Evolutionary conservation across 2,888 invertebrate genomes (phyloP).

Genomic region (Agrochola circellaris): DNA sequence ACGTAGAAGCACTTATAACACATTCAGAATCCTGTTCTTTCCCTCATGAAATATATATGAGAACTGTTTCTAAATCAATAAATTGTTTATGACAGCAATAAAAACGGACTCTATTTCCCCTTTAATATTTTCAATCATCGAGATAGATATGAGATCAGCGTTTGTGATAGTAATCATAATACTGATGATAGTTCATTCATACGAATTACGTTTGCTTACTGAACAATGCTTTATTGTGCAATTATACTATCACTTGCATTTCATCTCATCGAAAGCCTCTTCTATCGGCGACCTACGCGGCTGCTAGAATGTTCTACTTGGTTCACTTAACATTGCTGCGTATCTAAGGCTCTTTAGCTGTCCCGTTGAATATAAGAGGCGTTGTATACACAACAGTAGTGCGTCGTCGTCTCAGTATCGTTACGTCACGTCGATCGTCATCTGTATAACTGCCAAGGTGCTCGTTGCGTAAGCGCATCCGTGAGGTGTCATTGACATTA

Average conservation of each 20-base stretch:
- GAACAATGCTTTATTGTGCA: constrained; percentile 88
- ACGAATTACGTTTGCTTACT: constrained; percentile 77
- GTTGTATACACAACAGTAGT: constrained; percentile 61
- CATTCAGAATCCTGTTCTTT: constrained; percentile 23
- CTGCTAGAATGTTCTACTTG: constrained; percentile 59
- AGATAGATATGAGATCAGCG: constrained; percentile 66
- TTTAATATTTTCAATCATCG: constrained; percentile 77
- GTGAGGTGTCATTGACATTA: constrained; percentile 88
- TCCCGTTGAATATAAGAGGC: constrained; percentile 26
- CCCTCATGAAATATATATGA: constrained; percentile 39
- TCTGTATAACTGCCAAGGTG: constrained; percentile 87
- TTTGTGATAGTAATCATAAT: constrained; percentile 76
- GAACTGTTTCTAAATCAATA: constrained; percentile 71
- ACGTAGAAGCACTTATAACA: constrained; percentile 20
- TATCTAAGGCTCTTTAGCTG: not conserved
- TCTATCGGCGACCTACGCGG: constrained; percentile 71
- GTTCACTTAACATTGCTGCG: constrained; percentile 65
- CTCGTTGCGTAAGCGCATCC: constrained; percentile 85
- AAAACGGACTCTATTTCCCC: constrained; percentile 68
- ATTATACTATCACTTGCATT: constrained; percentile 86
- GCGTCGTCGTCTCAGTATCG: constrained; percentile 63
- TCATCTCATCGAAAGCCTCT: constrained; percentile 82
- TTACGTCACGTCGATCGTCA: constrained; percentile 81
- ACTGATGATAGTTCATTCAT: constrained; percentile 84
- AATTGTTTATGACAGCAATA: constrained; percentile 75